A percentile compares a stretch with the other conserved stretches of the same genome.
Evolutionary conservation across 2,888 invertebrate genomes (phyloP).

Genomic region (Vanessa cardui): DNA sequence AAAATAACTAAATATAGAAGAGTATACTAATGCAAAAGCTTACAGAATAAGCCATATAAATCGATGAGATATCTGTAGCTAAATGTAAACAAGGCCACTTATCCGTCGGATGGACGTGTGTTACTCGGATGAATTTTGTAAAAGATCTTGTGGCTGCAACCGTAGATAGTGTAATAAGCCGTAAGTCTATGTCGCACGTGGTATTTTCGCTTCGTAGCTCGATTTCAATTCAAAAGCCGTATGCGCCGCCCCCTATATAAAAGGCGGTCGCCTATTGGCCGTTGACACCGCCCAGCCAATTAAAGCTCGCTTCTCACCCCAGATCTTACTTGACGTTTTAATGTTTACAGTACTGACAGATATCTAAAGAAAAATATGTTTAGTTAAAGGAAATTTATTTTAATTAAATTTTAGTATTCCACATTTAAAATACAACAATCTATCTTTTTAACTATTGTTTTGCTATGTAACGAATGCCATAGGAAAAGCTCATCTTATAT

Average conservation of each 20-base stretch:
- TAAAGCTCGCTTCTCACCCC: slow-evolving; percentile 67
- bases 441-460: no score
- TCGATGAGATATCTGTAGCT: slow-evolving; percentile 31
- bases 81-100: slow-evolving; percentile 43
- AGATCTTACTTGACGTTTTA: slow-evolving; percentile 77
- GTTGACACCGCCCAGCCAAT: slow-evolving; percentile 71
- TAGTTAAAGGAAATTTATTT: neutral
- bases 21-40: neutral
- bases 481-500: no score
- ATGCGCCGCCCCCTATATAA: slow-evolving; percentile 65
- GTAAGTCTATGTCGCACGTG: slow-evolving; percentile 54
- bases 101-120: slow-evolving; percentile 40
- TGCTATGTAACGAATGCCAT: no score
- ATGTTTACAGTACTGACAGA: slow-evolving; percentile 66
- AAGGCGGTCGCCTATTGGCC: slow-evolving; percentile 65
- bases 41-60: slow-evolving; percentile 20
- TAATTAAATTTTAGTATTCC: neutral
- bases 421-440: neutral
- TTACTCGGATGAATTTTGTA: slow-evolving; percentile 41
- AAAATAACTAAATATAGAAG: neutral
- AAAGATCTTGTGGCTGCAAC: slow-evolving; percentile 43
- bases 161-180: slow-evolving; percentile 47
- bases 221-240: slow-evolving; percentile 61
- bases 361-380: slow-evolving; percentile 29
- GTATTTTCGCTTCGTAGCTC: slow-evolving; percentile 77